Conservation (phyloP, 2,888 invertebrate species). For the Empis stercorea region DNA sequence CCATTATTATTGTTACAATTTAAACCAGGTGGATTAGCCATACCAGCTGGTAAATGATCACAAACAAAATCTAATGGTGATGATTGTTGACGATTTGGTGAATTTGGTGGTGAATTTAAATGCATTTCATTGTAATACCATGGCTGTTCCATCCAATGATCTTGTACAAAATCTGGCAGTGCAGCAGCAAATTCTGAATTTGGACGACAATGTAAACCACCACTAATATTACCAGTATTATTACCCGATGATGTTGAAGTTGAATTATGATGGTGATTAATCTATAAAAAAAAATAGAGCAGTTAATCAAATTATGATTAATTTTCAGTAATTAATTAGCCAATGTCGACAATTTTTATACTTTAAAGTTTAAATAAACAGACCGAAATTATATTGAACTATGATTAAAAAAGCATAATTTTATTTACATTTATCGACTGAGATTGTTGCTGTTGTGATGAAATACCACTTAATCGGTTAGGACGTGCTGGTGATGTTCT, state of each 20-base stretch:
- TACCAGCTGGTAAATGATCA: conserved; percentile 18
- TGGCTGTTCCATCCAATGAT: conserved; percentile 72
- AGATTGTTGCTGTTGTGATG: background rate
- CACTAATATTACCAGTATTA: conserved; percentile 9
- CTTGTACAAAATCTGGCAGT: conserved; percentile 79
- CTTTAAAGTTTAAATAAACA: too few species aligned
- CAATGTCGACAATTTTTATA: too few species aligned
- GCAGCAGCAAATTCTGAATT: conserved; percentile 28
- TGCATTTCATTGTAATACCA: conserved; percentile 32
- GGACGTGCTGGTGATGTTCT: conserved; percentile 6
- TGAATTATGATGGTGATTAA: background rate
- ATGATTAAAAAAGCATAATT: background rate
- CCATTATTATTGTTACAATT: background rate
- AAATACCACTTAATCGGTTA: conserved; percentile 5
- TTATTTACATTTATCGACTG: background rate
- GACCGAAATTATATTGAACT: too few species aligned
- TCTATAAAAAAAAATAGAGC: background rate
- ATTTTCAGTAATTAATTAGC: too few species aligned
- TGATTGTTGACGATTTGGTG: conserved; percentile 17
- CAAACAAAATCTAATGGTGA: conserved; percentile 21
- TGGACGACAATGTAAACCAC: conserved; percentile 12
- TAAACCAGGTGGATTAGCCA: conserved; percentile 4
- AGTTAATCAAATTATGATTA: too few species aligned
- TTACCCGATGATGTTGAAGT: conserved; percentile 4
- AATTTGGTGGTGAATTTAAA: conserved; percentile 29